Evolutionary conservation across 1,140 invertebrate species (phyloP), one percentile per base, ranked within the genome.

Genomic region (Leptoteleia sp.): DNA sequence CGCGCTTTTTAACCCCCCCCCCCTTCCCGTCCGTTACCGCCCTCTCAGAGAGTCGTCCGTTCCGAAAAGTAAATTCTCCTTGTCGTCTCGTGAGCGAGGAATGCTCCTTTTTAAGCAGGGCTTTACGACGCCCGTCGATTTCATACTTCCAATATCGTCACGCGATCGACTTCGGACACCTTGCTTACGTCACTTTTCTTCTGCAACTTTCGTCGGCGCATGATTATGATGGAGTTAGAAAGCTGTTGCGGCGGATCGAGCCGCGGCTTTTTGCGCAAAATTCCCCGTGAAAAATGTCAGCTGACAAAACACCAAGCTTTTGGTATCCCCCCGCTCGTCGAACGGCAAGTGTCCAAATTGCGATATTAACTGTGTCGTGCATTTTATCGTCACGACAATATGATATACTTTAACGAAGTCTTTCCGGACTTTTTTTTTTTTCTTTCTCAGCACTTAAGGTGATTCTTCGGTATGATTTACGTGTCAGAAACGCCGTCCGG

Each of bases 131-230:
- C 52, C n/a, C 47, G 59, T 65, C 59, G 59, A 73, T 65, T 59
- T 67, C 25, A 17, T 43, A 45, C 52, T 50, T 43, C 19, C 52
- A 59, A 59, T 67, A 75, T 67, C 71, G 59, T 73, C 70, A 73
- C 48, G 70, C 70, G 70, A 73, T 73, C 59, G 59, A 42, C 42
- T 57, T 12, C 27, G 19, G 13, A 31, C 52, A 65, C 57, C 43
- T 42, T 29, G 48, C 64, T 76, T 67, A 40, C 54, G 62, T 76
- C 72, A 68, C 55, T 62, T 62, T 68, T 64, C 42, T 67, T 62
- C 54, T 22, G 4, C 22, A 54, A 54, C 72, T 76, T 68, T 68
- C 57, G 9, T 76, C 45, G 42, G 7, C 25, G 45, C 45, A 38
- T 62, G 72, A 67, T 68, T 43, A 38, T 68, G 15, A 61, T 47